Percentiles rank a stretch among this genome's conserved stretches.
phyloP scores from a whole-genome alignment of 1,140 invertebrate genomes.

The Teleogryllus occipitalis region DNA sequence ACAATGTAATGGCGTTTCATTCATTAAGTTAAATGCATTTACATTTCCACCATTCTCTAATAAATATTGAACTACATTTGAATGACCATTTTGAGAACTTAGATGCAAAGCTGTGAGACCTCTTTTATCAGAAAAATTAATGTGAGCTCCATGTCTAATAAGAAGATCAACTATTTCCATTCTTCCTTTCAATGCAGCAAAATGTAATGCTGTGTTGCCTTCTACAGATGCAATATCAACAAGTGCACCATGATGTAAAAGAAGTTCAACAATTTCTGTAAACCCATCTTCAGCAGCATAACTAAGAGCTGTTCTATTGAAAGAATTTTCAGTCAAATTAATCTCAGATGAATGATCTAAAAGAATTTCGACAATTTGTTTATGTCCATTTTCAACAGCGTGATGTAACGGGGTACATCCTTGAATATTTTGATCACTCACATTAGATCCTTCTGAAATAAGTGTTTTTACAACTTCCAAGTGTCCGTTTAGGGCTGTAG shows the following conservation, averaged over 20 bases:
- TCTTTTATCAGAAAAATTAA: neutral
- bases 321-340: constrained; percentile 21
- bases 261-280: neutral
- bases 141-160: neutral
- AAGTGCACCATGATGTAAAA: neutral
- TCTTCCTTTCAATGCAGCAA: neutral
- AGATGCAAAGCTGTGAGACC: neutral
- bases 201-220: neutral
- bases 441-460: constrained; percentile 11
- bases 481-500: constrained; percentile 9
- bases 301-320: neutral
- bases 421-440: neutral
- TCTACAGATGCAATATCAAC: neutral
- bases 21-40: neutral
- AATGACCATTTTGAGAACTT: neutral
- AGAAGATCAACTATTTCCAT: neutral
- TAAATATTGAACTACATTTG: neutral
- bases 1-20: constrained; percentile 28
- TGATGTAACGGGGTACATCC: constrained; percentile 34
- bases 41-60: neutral
- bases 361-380: neutral
- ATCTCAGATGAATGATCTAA: neutral
- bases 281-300: neutral
- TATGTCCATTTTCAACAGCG: neutral
- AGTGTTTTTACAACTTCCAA: constrained; percentile 17